These are phyloP conservation scores for Numida meleagris DNA, from an alignment of 2,113 vertebrate genomes.

Conservation along the genomic window DNA sequence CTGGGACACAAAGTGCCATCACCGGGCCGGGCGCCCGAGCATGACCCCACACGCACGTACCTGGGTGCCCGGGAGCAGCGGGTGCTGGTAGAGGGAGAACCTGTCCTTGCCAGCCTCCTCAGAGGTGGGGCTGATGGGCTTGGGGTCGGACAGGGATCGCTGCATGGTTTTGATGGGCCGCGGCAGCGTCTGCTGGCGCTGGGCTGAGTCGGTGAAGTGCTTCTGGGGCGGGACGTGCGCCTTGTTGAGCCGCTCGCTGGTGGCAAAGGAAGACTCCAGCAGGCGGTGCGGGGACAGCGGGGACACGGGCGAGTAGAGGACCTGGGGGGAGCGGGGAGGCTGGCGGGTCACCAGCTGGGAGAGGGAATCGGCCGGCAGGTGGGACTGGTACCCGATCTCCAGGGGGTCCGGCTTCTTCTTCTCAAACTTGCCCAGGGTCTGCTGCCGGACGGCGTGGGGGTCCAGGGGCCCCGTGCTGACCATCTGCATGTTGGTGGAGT, in stretches of 20 bases:
- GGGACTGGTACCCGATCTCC: constrained; percentile 94
- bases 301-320: constrained; percentile 97
- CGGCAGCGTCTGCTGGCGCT: constrained; percentile 92
- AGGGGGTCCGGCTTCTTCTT: constrained; percentile 95
- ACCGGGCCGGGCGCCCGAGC: not conserved
- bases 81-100: constrained; percentile 93
- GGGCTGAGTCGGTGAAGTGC: constrained; percentile 89
- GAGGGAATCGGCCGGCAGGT: constrained; percentile 87
- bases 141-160: constrained; percentile 96
- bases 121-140: constrained; percentile 96
- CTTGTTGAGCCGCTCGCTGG: constrained; percentile 96
- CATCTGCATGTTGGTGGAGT: constrained; percentile 91
- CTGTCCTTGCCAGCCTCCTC: constrained; percentile 92
- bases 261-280: constrained; percentile 92
- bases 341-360: constrained; percentile 90
- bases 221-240: constrained; percentile 98
- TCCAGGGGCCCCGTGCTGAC: constrained; percentile 86
- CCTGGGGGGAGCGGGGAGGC: constrained; percentile 96
- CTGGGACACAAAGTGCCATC: not conserved
- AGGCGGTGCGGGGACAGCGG: constrained; percentile 95
- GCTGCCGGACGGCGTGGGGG: constrained; percentile 77
- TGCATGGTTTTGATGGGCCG: constrained; percentile 97
- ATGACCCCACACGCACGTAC: constrained; percentile 71
- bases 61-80: constrained; percentile 90
- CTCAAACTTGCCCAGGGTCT: constrained; percentile 88